Base-by-base conservation (phyloP, 2,113 vertebrate genomes). In the Dasyprocta punctata region DNA sequence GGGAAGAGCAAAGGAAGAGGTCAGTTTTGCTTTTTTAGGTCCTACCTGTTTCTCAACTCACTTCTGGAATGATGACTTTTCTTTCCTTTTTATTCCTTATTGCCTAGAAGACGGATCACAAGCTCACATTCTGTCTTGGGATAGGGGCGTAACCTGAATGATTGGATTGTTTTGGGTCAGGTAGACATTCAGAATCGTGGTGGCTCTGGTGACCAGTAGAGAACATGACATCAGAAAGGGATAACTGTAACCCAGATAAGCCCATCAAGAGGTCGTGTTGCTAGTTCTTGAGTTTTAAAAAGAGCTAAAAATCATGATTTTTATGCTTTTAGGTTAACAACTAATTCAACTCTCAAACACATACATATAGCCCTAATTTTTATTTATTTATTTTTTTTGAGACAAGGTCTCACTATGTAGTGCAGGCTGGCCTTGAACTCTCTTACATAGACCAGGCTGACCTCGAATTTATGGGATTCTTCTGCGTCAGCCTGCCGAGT, bases 321-420 rank as follows among this genome's bases (percentile, higher is more conserved):
- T 94, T 61, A 77, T 56, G 30, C 61, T 84, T 93, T 36, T 90
- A 38, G 78, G 30, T 92, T 84, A 94, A 41, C 22, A 84, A 84
- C 69, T 92, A 80, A 87, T 91, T 80, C n/a, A 73, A 67, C 49
- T 60, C 22, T 58, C 47, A 65, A 30, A 28, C 58, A 58, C 7
- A 7, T 52, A 56, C 49, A 30, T 44, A 14, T 38, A n/a, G 5
- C 7, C 73, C 5, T 65, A 10, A 24, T 77, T 80, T 38, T 67
- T 67, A 36, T n/a, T 67, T 58, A 20, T 19, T 58, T 58, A 36
- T n/a, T 67, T 58, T 58, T 19, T 58, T 58, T 67, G 63, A 67
- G 63, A 36, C 33, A 67, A 13, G 14, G 33, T 67, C 30, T 67
- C 33, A 5, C 33, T 17, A 7, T 19, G 6, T 17, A 67, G 65